Base-by-base conservation (phyloP, 2,113 vertebrate species). In the Vulpes vulpes region DNA sequence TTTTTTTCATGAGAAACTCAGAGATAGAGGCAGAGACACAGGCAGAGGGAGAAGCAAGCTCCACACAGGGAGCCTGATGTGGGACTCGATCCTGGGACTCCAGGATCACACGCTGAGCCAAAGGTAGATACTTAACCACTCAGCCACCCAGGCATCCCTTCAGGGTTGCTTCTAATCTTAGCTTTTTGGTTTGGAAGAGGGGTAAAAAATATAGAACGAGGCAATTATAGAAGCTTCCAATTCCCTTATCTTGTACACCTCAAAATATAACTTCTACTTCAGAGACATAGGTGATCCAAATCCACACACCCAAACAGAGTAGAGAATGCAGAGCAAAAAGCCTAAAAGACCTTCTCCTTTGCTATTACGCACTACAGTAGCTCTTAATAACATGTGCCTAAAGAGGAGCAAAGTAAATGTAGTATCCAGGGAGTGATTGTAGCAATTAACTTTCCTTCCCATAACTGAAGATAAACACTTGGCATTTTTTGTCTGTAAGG, bases 221-320 rank as follows among this genome's bases (percentile, higher is more conserved):
- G 53, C 95, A 91, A 71, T 78, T 64, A n/a, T 20, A 69, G n/a
- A 94, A 60, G 27, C 5, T 74, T 32, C 3, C 57, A 87, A 73
- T 80, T 92, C 25, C 32, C 27, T 73, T 38, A 43, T 60, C 89
- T 53, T 88, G 9, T 84, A 60, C 17, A 22, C 19, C 94, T 97
- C 30, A 62, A 93, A 89, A 76, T 86, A 38, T 69, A 94, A 49
- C 51, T 43, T 93, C 73, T 73, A 71, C 22, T 73, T 74, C 80
- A 74, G 35, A 35, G 17, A 95, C n/a, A 59, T 86, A 80, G 27
- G 62, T 95, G 17, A 22, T 25, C 71, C 25, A 35, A 59, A 55
- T 15, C 53, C 10, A 60, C 76, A 80, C 5, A 30, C 16, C 57
- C 43, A 30, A 51, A 51, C 38, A n/a, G 43, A 64, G 23, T 35